Base-by-base conservation (phyloP, 2,888 invertebrate genomes). In the Eudemis profundana region DNA sequence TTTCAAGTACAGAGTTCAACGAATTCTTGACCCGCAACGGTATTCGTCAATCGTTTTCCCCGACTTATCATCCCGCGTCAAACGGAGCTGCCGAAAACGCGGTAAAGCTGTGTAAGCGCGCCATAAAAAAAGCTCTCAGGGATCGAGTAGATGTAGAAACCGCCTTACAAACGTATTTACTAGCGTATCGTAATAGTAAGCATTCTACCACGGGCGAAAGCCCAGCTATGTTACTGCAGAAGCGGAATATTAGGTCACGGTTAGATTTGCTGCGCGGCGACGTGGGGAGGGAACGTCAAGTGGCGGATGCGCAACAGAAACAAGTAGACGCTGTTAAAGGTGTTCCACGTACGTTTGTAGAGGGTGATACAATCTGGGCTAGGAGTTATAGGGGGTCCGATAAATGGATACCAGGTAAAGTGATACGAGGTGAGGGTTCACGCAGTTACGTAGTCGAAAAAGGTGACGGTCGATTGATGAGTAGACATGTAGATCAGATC, bases 171-270 rank as follows among this genome's bases (percentile, higher is more conserved):
- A 53, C 54, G 10, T 70, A 61, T 38, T 36, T 69, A 14, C 40
- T 70, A 14, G 29, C 62, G 2, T 69, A 71, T 23, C 47, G 71
- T 7, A 71, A 69, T 51, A 65, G 50, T 3, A 36, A 53, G 7
- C 70, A 70, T 17, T 44, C 54, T 23, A 65, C 60, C 0, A 68
- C 70, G 0, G 70, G 70, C 7, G 66, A 54, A 4, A 53, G 27
- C 1, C 70, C 70, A 3, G 67, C 67, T 0, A 61, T 54, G 62
- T 8, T 68, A n/a, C 21, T 68, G 10, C 60, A 63, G 21, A 59
- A 61, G 8, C 15, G 68, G 0, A 7, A 19, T 1, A 38, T 68
- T 12, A 62, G 66, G 8, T 33, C 60, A 1, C 36, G 66, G 19
- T 38, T 66, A 5, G 66, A 66, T 21, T 14, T 67, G 40, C 17